These are phyloP conservation scores for Priocnemis perturbator DNA, from an alignment of 2,888 invertebrate species.

Conservation along the genomic window DNA sequence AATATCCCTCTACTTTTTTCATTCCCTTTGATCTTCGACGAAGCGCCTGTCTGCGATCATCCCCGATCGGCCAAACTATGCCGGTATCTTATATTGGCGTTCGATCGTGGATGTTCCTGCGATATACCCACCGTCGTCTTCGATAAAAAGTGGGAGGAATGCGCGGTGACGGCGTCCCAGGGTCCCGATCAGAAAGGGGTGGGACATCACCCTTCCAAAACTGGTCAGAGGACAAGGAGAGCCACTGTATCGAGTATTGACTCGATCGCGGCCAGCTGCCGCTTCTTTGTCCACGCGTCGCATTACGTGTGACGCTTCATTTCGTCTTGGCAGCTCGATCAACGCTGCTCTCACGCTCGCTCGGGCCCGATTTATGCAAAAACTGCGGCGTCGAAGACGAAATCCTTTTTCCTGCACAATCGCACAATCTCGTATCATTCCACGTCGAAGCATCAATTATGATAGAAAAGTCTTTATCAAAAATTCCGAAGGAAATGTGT, in stretches of 20 bases:
- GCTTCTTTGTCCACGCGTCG: conserved; percentile 59
- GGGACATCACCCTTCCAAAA: conserved; percentile 59
- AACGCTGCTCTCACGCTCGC: neutral
- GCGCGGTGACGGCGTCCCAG: conserved; percentile 48
- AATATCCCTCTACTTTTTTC: conserved; percentile 53
- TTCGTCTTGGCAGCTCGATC: conserved; percentile 27
- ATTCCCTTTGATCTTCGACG: conserved; percentile 23
- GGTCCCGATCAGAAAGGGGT: conserved; percentile 47
- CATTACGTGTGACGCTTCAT: conserved; percentile 49
- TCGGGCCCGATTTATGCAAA: conserved; percentile 33
- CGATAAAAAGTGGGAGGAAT: conserved; percentile 67
- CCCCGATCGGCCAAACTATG: conserved; percentile 12
- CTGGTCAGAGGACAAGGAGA: conserved; percentile 58
- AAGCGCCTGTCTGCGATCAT: conserved; percentile 12
- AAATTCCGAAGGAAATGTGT: neutral
- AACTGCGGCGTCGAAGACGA: neutral
- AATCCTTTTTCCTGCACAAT: too few relatives aligned
- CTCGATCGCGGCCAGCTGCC: conserved; percentile 65
- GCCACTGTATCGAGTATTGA: conserved; percentile 68
- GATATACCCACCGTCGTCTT: conserved; percentile 37
- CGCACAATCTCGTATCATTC: too few relatives aligned
- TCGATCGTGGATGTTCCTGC: conserved; percentile 44
- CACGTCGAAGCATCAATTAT: neutral
- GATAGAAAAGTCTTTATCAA: neutral
- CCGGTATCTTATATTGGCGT: conserved; percentile 47